phyloP scores from a whole-genome alignment of 2,797 vertebrate species.

The Clarias pachynema region DNA sequence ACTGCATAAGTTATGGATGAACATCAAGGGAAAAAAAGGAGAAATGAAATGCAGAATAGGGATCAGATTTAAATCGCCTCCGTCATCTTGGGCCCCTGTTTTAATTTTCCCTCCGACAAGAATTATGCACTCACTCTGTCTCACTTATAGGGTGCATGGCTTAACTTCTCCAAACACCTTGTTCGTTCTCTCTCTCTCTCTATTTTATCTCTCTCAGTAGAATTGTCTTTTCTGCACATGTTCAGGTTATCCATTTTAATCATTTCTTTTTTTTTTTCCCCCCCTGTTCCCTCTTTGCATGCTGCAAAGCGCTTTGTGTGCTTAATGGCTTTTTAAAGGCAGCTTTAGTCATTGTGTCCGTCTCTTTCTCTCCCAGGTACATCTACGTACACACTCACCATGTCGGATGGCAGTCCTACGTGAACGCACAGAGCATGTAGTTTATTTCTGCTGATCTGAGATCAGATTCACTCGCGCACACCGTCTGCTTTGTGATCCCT shows the following conservation, averaged over 20 bases:
- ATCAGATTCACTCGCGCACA: background rate
- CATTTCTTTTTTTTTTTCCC: background rate
- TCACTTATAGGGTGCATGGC: constrained; percentile 38
- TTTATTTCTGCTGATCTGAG: constrained; percentile 26
- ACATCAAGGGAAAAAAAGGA: background rate
- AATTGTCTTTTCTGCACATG: constrained; percentile 7
- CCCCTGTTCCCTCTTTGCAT: constrained; percentile 16
- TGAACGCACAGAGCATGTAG: background rate
- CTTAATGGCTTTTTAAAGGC: constrained; percentile 38
- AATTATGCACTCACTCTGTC: constrained; percentile 19
- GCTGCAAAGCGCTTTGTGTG: constrained; percentile 38
- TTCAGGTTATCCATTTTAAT: constrained; percentile 34
- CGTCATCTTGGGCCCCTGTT: constrained; percentile 1
- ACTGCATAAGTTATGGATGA: constrained; percentile 10
- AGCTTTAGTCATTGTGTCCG: constrained; percentile 32
- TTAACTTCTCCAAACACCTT: constrained; percentile 4
- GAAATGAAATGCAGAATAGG: constrained; percentile 1
- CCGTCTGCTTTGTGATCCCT: background rate
- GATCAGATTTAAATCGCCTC: constrained; percentile 2
- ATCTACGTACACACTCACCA: constrained; percentile 16
- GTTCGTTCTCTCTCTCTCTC: constrained; percentile 29
- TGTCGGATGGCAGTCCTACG: background rate
- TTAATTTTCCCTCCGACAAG: constrained; percentile 14
- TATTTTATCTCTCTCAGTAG: constrained; percentile 26
- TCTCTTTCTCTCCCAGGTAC: constrained; percentile 32